phyloP scores from a whole-genome alignment of 1,140 invertebrate species.

The Archivesica marissinica region DNA sequence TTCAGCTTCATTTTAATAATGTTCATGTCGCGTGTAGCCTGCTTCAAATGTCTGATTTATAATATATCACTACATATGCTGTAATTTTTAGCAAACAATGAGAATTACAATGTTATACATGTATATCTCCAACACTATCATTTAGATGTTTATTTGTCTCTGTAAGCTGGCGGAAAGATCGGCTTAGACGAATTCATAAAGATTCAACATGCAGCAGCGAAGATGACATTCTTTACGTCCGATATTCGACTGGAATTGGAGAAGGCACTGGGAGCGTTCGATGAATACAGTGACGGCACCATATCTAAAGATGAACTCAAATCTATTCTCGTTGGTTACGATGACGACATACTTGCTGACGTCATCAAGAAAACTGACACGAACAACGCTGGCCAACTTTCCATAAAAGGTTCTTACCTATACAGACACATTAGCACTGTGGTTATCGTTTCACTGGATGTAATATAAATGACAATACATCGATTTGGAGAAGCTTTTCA shows the following conservation, averaged over 20 bases:
- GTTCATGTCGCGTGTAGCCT: no score
- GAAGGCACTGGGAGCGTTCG: not conserved
- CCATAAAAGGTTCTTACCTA: not conserved
- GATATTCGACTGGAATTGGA: not conserved
- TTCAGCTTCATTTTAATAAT: no score
- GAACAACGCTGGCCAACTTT: conserved; percentile 12
- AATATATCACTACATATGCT: no score
- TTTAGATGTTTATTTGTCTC: no score
- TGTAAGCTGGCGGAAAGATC: not conserved
- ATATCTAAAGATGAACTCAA: not conserved
- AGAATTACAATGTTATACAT: no score
- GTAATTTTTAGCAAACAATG: no score
- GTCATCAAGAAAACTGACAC: not conserved
- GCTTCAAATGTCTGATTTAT: no score
- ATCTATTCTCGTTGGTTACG: not conserved
- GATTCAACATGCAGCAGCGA: not conserved
- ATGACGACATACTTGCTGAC: not conserved
- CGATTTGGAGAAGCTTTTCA: not conserved
- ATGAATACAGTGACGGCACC: conserved; percentile 11
- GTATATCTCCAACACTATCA: no score
- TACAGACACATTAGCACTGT: not conserved
- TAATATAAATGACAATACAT: not conserved
- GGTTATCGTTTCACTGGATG: not conserved
- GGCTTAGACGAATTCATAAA: not conserved
- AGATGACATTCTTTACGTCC: not conserved